These are phyloP conservation scores for Operophtera brumata DNA, from an alignment of 2,888 invertebrate genomes.

Conservation along the genomic window DNA sequence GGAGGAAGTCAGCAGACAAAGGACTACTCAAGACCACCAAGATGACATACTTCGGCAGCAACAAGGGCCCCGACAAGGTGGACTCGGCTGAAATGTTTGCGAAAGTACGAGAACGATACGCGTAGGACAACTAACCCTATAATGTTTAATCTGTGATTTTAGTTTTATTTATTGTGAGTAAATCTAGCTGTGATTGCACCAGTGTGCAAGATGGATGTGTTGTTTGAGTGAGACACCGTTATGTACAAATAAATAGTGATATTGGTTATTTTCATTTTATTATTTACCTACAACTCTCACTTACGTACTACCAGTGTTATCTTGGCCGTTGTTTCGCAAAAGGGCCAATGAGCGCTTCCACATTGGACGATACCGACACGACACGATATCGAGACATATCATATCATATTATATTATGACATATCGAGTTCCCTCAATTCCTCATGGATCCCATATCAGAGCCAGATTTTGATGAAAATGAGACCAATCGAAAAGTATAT, in stretches of 20 bases:
- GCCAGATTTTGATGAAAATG: no score
- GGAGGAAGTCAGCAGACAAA: constrained; percentile 81
- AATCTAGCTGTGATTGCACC: constrained; percentile 34
- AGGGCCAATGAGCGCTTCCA: no score
- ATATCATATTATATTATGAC: no score
- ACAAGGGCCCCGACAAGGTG: constrained; percentile 67
- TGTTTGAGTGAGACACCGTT: constrained; percentile 22
- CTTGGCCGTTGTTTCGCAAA: no score
- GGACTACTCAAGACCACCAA: constrained; percentile 80
- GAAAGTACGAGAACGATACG: constrained; percentile 67
- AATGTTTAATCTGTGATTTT: constrained; percentile 37
- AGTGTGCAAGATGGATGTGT: constrained; percentile 15
- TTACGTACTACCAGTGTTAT: no score
- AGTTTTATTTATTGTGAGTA: constrained; percentile 41
- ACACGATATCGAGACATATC: no score
- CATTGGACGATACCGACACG: no score
- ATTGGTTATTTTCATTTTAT: not conserved
- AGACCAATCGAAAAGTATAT: no score
- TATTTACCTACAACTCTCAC: not conserved
- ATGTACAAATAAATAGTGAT: constrained; percentile 33
- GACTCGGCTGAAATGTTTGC: constrained; percentile 74
- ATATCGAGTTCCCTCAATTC: no score
- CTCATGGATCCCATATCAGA: no score
- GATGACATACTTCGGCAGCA: constrained; percentile 80
- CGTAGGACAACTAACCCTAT: constrained; percentile 34